These are phyloP conservation scores for Nezara viridula DNA, from an alignment of 2,888 invertebrate species.

Conservation along the genomic window DNA sequence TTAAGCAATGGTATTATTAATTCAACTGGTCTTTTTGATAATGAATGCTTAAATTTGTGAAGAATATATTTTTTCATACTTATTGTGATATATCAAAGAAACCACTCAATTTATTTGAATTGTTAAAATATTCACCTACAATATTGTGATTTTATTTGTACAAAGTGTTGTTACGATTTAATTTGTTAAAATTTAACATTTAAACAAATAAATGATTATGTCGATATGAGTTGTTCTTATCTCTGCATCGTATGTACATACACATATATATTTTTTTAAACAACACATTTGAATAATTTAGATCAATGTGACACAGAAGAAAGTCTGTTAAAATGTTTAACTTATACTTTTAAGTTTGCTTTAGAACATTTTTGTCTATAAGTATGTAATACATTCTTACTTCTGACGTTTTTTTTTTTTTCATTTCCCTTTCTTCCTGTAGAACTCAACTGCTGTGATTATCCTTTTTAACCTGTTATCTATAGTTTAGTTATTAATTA, in stretches of 20 bases:
- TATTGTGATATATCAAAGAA: conserved; percentile 52
- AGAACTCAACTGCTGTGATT: neutral
- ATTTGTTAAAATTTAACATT: conserved; percentile 50
- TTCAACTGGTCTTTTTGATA: conserved; percentile 51
- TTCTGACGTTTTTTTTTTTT: neutral
- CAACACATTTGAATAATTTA: neutral
- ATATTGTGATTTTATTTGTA: conserved; percentile 58
- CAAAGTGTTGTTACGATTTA: conserved; percentile 51
- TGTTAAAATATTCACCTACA: conserved; percentile 52
- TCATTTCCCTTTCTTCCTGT: neutral
- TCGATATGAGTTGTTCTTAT: conserved; percentile 29
- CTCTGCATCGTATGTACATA: neutral
- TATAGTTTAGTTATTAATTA: neutral
- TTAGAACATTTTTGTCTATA: neutral
- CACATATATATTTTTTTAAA: conserved; percentile 18
- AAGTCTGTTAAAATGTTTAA: neutral
- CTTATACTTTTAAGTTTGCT: neutral
- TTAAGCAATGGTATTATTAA: conserved; percentile 35
- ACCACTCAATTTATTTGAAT: conserved; percentile 50
- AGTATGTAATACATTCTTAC: conserved; percentile 13
- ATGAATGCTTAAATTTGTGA: conserved; percentile 35
- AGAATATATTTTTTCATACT: conserved; percentile 55
- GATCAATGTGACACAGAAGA: neutral
- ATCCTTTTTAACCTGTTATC: neutral
- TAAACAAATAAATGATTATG: conserved; percentile 39